Conservation (phyloP, 2,888 invertebrate species). For the Oligia fasciuncula region DNA sequence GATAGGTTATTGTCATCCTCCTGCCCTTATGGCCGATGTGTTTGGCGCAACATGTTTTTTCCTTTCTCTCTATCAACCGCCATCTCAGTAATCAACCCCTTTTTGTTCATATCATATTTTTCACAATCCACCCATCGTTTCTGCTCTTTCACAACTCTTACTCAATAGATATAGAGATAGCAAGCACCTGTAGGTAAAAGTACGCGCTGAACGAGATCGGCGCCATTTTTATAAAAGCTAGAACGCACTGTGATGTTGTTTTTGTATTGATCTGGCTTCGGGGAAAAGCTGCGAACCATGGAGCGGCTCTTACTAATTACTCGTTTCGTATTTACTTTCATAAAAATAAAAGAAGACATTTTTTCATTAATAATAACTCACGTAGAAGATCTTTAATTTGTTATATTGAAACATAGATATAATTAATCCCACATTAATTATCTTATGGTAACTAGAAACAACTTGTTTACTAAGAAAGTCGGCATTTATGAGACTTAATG, state of each 20-base stretch:
- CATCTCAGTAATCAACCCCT: not conserved
- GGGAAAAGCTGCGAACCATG: constrained; percentile 2
- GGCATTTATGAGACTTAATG: not conserved
- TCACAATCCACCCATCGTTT: not conserved
- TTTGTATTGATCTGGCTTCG: constrained; percentile 33
- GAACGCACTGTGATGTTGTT: not conserved
- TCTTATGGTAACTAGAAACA: not conserved
- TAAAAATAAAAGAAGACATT: not conserved
- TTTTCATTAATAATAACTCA: not conserved
- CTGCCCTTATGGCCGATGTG: not conserved
- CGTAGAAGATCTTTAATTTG: not conserved
- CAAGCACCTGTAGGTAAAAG: not conserved
- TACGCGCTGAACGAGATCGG: not conserved
- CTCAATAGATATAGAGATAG: not conserved
- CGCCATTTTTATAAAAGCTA: constrained; percentile 33
- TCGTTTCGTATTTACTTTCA: constrained; percentile 15
- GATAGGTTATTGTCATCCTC: not conserved
- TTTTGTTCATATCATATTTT: not conserved
- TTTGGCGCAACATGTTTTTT: not conserved
- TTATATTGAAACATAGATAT: not conserved
- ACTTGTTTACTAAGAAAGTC: not conserved
- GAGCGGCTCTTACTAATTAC: constrained; percentile 11
- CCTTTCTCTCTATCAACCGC: not conserved
- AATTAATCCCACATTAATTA: too few relatives aligned
- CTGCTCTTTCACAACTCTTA: not conserved